phyloP scores from a whole-genome alignment of 2,113 vertebrate species.

The Pterocles gutturalis region DNA sequence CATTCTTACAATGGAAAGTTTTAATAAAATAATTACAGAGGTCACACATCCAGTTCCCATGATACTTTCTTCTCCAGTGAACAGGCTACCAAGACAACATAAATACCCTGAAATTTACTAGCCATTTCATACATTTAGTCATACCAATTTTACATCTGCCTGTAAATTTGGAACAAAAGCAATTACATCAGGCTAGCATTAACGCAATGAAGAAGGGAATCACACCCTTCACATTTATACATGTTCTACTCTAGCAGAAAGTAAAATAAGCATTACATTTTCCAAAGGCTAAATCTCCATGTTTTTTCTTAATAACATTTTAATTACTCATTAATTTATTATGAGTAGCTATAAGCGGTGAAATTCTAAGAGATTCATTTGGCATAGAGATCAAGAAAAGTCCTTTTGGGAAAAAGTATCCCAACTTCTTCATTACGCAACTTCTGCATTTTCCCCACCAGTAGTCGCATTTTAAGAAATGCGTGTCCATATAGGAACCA shows the following conservation, averaged over 20 bases:
- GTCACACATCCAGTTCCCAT: neutral
- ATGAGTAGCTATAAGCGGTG: conserved; percentile 13
- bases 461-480: neutral
- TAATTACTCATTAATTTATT: conserved; percentile 53
- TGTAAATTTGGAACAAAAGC: neutral
- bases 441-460: neutral
- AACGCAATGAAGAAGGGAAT: neutral
- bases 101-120: neutral
- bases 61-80: neutral
- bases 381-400: conserved; percentile 44
- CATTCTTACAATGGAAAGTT: neutral
- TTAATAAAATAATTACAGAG: neutral
- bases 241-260: neutral
- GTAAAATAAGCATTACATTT: neutral
- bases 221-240: neutral
- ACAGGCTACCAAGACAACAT: neutral
- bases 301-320: neutral
- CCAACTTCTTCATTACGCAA: neutral
- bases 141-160: neutral
- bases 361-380: conserved; percentile 9
- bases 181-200: neutral
- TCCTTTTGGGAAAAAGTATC: conserved; percentile 17
- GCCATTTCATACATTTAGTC: neutral
- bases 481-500: neutral
- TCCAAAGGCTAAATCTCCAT: neutral